Evolutionary conservation across 2,888 invertebrate genomes (phyloP), one percentile per base, ranked within the genome.

Genomic region (Noctua comes): DNA sequence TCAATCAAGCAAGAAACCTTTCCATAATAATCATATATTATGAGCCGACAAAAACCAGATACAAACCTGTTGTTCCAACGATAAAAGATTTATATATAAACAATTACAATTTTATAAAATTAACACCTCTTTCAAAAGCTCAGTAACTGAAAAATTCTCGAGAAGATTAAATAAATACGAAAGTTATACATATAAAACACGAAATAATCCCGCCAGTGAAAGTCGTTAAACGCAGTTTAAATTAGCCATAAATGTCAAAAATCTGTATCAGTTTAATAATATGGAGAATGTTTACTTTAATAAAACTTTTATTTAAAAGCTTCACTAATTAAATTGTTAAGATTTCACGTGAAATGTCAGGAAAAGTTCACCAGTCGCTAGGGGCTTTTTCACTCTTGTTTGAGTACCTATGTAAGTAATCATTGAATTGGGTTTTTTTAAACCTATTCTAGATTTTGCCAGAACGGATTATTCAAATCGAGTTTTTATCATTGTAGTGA

Each of bases 1-100:
- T 92, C 93, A 92, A 90, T 93, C 92, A 92, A 86, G 59, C 73
- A 79, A 83, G 81, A 79, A 87, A 90, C 91, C 89, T 90, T 92
- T 91, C 87, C 86, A 84, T 85, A 86, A 86, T 66, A 82, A 70
- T 84, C 66, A 70, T 64, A 59, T 31, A 74, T 59, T 73, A 82
- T 51, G 54, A 76, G 36, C 82, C 43, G 68, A 83, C 62, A 68
- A 66, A 80, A 82, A 71, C 72, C 79, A 70, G 79, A 80, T 57
- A 75, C 62, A 57, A 72, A 69, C 66, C 54, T 59, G 86, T 80
- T 77, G 31, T 57, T 27, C 6, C 71, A 69, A 80, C 73, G 68
- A 54, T 77, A 68, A 79, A 73, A 80, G 27, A 65, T 76, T 76
- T 77, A 36, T 73, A 72, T 65, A 72, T 65, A 80, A 82, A 81